Evolutionary conservation across 2,888 invertebrate species (phyloP).

Genomic region (Scaptodrosophila latifasciaeformis): DNA sequence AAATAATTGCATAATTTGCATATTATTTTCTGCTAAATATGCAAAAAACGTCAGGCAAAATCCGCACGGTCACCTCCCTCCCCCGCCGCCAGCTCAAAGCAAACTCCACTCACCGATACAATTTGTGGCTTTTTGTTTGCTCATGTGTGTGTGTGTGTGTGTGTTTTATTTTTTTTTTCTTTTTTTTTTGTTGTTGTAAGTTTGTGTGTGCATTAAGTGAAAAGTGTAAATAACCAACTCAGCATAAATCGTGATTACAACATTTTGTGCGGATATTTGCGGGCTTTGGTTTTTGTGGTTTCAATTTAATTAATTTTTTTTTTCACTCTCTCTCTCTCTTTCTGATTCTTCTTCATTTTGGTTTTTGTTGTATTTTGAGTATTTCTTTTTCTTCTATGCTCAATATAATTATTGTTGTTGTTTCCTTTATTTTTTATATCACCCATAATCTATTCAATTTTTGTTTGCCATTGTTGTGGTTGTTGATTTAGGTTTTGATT

Average conservation of each 20-base stretch:
- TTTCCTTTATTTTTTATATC: background rate
- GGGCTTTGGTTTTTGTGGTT: constrained; percentile 71
- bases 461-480: background rate
- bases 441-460: no score
- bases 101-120: constrained; percentile 11
- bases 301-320: constrained; percentile 72
- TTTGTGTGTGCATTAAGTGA: constrained; percentile 57
- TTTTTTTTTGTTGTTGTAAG: background rate
- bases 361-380: no score
- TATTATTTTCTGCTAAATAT: constrained; percentile 67
- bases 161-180: background rate
- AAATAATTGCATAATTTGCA: constrained; percentile 72
- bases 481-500: no score
- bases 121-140: background rate
- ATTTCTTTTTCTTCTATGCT: no score
- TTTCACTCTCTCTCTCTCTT: background rate
- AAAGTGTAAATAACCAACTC: constrained; percentile 68
- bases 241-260: constrained; percentile 74
- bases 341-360: no score
- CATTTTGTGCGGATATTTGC: constrained; percentile 70
- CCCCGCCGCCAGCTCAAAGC: constrained; percentile 1
- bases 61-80: no score
- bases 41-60: constrained; percentile 62
- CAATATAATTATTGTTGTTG: background rate
- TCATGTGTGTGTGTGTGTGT: background rate